phyloP scores from a whole-genome alignment of 2,888 invertebrate genomes.

The Tinea pellionella region DNA sequence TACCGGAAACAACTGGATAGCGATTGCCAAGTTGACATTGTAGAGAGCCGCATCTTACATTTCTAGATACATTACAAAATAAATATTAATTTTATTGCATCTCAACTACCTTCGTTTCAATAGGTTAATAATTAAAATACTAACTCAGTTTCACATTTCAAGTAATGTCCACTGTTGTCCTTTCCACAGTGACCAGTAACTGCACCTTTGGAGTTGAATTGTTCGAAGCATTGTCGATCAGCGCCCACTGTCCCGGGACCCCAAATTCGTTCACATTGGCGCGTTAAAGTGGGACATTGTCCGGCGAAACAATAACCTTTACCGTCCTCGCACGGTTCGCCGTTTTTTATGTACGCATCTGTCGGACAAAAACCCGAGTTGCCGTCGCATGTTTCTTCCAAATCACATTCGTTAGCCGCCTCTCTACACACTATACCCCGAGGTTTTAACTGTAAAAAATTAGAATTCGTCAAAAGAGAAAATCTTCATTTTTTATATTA shows the following conservation, averaged over 20 bases:
- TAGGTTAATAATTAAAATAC: slow-evolving; percentile 37
- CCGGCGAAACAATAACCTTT: slow-evolving; percentile 93
- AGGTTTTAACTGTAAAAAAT: slow-evolving; percentile 71
- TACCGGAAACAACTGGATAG: slow-evolving; percentile 81
- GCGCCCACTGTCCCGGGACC: slow-evolving; percentile 87
- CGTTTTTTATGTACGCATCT: slow-evolving; percentile 94
- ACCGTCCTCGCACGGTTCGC: slow-evolving; percentile 81
- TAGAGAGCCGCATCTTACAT: slow-evolving; percentile 92
- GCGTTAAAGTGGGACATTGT: slow-evolving; percentile 85
- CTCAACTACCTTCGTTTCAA: too few species aligned
- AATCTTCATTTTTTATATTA: slow-evolving; percentile 5
- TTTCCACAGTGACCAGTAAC: slow-evolving; percentile 96
- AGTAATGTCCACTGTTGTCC: slow-evolving; percentile 77
- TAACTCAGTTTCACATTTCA: slow-evolving; percentile 90
- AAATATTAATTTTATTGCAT: too few species aligned
- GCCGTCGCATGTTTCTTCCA: slow-evolving; percentile 94
- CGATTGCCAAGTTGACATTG: slow-evolving; percentile 92
- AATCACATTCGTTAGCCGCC: slow-evolving; percentile 92
- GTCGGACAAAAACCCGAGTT: slow-evolving; percentile 88
- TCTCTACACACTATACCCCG: slow-evolving; percentile 87
- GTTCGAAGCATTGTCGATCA: slow-evolving; percentile 90
- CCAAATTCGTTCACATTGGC: slow-evolving; percentile 95
- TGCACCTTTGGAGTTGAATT: slow-evolving; percentile 95
- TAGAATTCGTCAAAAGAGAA: neutral
- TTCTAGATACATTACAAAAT: too few species aligned